Evolutionary conservation across 2,888 invertebrate genomes (phyloP).

Genomic region (Drosophila atripex): DNA sequence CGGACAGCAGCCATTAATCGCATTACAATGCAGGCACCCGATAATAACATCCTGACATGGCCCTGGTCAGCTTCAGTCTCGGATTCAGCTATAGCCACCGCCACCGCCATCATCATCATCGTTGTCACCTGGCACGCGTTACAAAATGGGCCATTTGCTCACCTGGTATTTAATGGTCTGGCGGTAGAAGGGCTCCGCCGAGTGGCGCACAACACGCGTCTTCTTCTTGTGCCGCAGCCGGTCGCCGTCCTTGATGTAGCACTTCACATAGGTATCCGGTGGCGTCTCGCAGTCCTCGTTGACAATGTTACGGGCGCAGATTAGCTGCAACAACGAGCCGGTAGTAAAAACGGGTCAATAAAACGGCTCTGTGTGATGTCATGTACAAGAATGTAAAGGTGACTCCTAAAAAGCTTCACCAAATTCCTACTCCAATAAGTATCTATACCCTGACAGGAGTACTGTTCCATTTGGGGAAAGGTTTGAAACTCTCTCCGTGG

Average conservation of each 20-base stretch:
- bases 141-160: constrained; percentile 46
- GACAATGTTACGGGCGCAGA: constrained; percentile 89
- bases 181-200: constrained; percentile 92
- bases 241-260: constrained; percentile 94
- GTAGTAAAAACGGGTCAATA: not conserved
- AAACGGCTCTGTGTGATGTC: not conserved
- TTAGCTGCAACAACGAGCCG: constrained; percentile 83
- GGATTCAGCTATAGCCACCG: constrained; percentile 11
- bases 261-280: constrained; percentile 96
- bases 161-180: constrained; percentile 94
- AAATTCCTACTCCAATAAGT: not conserved
- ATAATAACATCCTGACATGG: constrained; percentile 33
- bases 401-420: not conserved
- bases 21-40: constrained; percentile 53
- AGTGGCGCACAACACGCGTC: constrained; percentile 92
- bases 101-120: constrained; percentile 18
- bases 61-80: constrained; percentile 16
- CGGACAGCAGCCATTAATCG: constrained; percentile 56
- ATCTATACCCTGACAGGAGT: not conserved
- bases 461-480: not conserved
- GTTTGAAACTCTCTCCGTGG: no score
- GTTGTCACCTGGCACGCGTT: constrained; percentile 26
- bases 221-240: constrained; percentile 96
- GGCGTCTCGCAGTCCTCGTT: constrained; percentile 89
- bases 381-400: not conserved